Evolutionary conservation across 2,113 vertebrate genomes (phyloP).

Genomic region (Gymnogyps californianus): DNA sequence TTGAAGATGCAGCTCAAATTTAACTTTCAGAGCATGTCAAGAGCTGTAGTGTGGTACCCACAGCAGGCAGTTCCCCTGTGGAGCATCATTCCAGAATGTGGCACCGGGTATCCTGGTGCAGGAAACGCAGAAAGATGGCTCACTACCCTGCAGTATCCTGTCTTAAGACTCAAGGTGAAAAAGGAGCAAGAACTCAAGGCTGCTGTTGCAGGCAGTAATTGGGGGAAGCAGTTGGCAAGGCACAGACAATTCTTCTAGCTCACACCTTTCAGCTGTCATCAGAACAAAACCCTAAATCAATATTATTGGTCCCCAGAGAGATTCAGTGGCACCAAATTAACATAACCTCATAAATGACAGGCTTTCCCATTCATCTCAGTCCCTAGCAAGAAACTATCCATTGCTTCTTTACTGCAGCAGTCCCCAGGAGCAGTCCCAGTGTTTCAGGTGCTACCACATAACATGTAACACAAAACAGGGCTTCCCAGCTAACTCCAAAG

Average conservation of each 20-base stretch:
- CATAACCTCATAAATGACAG: background rate
- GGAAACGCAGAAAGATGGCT: background rate
- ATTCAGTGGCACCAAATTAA: conserved; percentile 5
- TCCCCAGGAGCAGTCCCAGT: background rate
- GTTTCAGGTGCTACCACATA: background rate
- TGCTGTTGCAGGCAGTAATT: background rate
- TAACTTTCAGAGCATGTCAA: background rate
- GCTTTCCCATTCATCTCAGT: background rate
- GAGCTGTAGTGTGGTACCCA: background rate
- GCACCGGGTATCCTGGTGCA: background rate
- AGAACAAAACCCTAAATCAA: conserved; percentile 32
- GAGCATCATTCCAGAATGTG: background rate
- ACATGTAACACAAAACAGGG: background rate
- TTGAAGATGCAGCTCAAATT: background rate
- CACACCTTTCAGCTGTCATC: background rate
- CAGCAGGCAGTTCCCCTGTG: background rate
- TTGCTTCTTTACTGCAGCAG: background rate
- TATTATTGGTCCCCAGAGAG: background rate
- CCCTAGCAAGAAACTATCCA: background rate
- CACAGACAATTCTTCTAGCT: background rate
- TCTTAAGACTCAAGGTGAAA: background rate
- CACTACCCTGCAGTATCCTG: background rate
- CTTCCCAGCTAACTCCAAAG: background rate
- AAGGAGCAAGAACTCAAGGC: background rate
- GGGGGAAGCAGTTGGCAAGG: background rate